Percentiles rank a stretch among this genome's conserved stretches.
Evolutionary conservation across 2,888 invertebrate genomes (phyloP).

Genomic region (Drosophila paramelanica): DNA sequence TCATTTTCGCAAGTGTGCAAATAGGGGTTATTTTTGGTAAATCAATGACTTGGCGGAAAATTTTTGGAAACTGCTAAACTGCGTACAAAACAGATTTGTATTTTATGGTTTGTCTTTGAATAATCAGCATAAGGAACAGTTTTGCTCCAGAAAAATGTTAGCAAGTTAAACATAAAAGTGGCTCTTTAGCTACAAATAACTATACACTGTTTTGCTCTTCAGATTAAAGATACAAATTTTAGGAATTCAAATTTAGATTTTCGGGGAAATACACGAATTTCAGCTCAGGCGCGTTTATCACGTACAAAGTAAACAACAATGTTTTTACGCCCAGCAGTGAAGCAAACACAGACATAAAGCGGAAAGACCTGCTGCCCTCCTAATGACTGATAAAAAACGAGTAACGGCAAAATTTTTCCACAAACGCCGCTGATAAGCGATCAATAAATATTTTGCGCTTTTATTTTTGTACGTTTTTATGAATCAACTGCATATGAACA

Average conservation of each 20-base stretch:
- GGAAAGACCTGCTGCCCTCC: constrained; percentile 21
- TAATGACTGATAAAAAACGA: constrained; percentile 45
- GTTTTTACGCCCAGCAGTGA: constrained; percentile 29
- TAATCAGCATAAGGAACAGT: no score
- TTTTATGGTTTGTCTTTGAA: no score
- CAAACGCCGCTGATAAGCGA: constrained; percentile 45
- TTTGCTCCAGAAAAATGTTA: no score
- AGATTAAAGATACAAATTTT: not conserved
- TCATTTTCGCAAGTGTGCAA: not conserved
- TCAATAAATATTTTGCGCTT: constrained; percentile 17
- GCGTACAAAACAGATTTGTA: no score
- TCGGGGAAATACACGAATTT: not conserved
- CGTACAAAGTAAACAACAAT: constrained; percentile 38
- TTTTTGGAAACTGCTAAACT: no score
- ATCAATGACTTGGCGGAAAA: no score
- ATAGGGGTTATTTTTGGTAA: no score
- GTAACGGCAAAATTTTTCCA: constrained; percentile 51
- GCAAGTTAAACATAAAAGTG: no score
- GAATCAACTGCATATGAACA: constrained; percentile 49
- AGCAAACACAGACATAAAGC: constrained; percentile 1
- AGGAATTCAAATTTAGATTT: not conserved
- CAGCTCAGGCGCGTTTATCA: constrained; percentile 5
- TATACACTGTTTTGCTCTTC: not conserved
- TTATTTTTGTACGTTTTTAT: constrained; percentile 50
- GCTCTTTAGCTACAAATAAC: not conserved